phyloP scores from a whole-genome alignment of 2,797 vertebrate species.

The Gallinago solitaria region DNA sequence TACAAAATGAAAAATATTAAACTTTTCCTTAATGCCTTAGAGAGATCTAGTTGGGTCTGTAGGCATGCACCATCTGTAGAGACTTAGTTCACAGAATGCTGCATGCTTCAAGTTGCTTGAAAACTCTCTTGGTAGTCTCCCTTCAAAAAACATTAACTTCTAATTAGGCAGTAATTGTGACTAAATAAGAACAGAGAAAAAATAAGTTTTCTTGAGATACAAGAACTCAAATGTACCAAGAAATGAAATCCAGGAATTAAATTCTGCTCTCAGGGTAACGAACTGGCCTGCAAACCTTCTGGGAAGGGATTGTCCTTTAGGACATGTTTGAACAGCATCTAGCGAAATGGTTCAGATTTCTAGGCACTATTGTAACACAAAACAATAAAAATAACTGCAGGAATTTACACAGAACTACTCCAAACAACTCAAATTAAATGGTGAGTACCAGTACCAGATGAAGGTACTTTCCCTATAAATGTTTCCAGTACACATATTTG shows the following conservation, averaged over 20 bases:
- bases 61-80: constrained; percentile 42
- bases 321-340: not conserved
- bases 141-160: constrained; percentile 10
- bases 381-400: constrained; percentile 29
- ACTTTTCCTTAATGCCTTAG: constrained; percentile 20
- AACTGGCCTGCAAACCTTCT: constrained; percentile 12
- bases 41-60: not conserved
- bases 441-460: not conserved
- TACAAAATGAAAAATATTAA: constrained; percentile 25
- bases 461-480: not conserved
- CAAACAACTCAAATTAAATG: not conserved
- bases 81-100: constrained; percentile 18
- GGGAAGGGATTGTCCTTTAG: not conserved
- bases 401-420: constrained; percentile 4
- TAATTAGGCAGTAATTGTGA: constrained; percentile 2
- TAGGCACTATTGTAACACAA: constrained; percentile 37
- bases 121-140: not conserved
- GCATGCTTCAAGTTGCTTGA: not conserved
- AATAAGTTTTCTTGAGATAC: not conserved
- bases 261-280: constrained; percentile 6
- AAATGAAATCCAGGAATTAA: constrained; percentile 46
- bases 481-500: rapidly evolving
- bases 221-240: constrained; percentile 10
- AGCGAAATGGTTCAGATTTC: constrained; percentile 39
- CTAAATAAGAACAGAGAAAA: constrained; percentile 31